Evolutionary conservation across 2,113 vertebrate genomes (phyloP).

Genomic region (Leptobrachium leishanense): DNA sequence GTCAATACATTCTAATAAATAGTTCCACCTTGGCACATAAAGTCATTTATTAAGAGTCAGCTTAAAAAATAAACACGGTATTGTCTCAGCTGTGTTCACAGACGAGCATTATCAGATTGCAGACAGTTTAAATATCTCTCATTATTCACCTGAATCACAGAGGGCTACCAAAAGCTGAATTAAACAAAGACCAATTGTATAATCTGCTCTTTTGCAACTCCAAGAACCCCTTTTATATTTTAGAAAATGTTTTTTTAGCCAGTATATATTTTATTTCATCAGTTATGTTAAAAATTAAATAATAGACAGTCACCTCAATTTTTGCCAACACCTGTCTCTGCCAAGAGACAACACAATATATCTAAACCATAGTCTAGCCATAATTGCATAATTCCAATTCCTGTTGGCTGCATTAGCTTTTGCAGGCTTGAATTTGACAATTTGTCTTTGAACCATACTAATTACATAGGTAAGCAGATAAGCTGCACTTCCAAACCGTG

Average conservation of each 20-base stretch:
- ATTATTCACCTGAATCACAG: neutral
- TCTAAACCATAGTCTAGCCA: slow-evolving; percentile 17
- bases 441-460: slow-evolving; percentile 18
- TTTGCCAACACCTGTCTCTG: neutral
- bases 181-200: neutral
- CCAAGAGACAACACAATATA: slow-evolving; percentile 3
- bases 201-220: neutral
- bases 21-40: too few relatives aligned
- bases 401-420: slow-evolving; percentile 13
- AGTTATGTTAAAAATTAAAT: neutral
- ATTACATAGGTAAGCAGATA: slow-evolving; percentile 44
- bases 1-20: too few relatives aligned
- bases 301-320: neutral
- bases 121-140: too few relatives aligned
- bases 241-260: neutral
- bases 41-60: too few relatives aligned
- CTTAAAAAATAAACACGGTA: too few relatives aligned
- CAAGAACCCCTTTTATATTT: neutral
- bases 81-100: too few relatives aligned
- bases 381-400: slow-evolving; percentile 26
- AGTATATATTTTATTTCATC: neutral
- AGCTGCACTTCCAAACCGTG: slow-evolving; percentile 44
- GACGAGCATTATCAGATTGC: too few relatives aligned
- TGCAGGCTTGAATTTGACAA: neutral
- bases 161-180: neutral